Percentiles rank a stretch among this genome's conserved stretches.
These are phyloP conservation scores for Pseudobourletiella spinata DNA, from an alignment of 1,140 invertebrate species.

Conservation along the genomic window DNA sequence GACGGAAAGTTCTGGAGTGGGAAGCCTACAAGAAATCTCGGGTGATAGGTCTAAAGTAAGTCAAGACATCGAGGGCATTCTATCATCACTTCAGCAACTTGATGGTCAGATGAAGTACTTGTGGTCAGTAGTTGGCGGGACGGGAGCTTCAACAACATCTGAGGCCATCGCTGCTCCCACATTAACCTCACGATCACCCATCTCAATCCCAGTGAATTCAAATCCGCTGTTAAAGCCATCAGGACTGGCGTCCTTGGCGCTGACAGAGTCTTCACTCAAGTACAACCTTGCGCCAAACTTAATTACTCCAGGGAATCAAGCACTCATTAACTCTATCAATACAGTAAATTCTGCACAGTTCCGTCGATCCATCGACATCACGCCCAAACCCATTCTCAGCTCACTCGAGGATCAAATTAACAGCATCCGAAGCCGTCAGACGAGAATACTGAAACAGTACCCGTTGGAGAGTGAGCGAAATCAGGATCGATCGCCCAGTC, in stretches of 20 bases:
- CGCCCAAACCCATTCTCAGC: not conserved
- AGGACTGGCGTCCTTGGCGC: not conserved
- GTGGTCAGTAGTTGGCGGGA: slow-evolving; percentile 23
- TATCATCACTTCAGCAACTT: slow-evolving; percentile 14
- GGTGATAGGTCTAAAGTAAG: slow-evolving; percentile 16
- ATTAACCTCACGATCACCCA: not conserved
- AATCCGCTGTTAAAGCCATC: not conserved
- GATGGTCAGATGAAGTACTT: slow-evolving; percentile 32
- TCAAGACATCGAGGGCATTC: slow-evolving; percentile 30
- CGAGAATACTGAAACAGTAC: not conserved
- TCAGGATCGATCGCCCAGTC: not conserved
- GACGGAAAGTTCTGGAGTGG: slow-evolving; percentile 33
- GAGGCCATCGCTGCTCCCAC: not conserved
- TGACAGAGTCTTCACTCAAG: not conserved
- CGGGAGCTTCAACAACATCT: not conserved
- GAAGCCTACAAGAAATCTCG: slow-evolving; percentile 14
- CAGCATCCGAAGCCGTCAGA: not conserved
- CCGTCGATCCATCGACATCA: not conserved
- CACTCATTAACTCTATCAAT: slow-evolving; percentile 4
- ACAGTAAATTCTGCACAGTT: not conserved
- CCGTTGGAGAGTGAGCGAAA: not conserved
- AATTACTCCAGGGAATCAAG: not conserved
- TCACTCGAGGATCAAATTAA: slow-evolving; percentile 1
- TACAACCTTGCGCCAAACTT: slow-evolving; percentile 8
- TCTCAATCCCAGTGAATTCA: not conserved